Conservation (phyloP, 2,113 vertebrate species). For the Cnemophilus loriae region DNA sequence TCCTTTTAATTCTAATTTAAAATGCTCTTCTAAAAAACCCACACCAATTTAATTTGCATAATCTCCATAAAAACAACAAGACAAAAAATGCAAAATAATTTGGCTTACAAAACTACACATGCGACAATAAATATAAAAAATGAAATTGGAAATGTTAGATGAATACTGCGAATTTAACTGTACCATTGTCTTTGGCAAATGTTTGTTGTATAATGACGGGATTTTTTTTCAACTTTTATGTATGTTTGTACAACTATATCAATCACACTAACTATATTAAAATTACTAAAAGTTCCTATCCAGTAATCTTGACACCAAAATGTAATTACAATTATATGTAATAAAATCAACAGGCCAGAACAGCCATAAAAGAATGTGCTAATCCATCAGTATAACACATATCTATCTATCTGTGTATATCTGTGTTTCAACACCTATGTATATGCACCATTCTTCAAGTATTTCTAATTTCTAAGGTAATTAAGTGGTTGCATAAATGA, state of each 20-base stretch:
- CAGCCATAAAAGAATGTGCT: background rate
- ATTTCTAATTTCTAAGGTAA: background rate
- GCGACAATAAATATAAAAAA: background rate
- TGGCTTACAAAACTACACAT: background rate
- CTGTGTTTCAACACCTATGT: background rate
- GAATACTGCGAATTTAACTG: background rate
- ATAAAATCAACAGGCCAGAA: constrained; percentile 34
- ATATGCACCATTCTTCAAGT: background rate
- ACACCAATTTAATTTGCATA: background rate
- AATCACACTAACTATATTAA: background rate
- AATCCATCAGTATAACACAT: background rate
- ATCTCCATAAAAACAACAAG: background rate
- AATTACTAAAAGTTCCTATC: constrained; percentile 5
- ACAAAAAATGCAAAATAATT: background rate
- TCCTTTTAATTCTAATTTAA: background rate
- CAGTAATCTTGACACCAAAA: background rate
- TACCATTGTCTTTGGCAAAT: background rate
- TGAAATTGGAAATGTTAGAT: background rate
- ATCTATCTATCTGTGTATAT: background rate
- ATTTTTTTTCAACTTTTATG: background rate
- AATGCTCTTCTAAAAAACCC: background rate
- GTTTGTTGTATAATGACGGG: background rate
- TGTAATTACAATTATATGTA: background rate
- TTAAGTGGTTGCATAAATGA: background rate
- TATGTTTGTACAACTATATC: background rate